phyloP scores from a whole-genome alignment of 2,797 vertebrate species.

The Eospalax fontanierii region DNA sequence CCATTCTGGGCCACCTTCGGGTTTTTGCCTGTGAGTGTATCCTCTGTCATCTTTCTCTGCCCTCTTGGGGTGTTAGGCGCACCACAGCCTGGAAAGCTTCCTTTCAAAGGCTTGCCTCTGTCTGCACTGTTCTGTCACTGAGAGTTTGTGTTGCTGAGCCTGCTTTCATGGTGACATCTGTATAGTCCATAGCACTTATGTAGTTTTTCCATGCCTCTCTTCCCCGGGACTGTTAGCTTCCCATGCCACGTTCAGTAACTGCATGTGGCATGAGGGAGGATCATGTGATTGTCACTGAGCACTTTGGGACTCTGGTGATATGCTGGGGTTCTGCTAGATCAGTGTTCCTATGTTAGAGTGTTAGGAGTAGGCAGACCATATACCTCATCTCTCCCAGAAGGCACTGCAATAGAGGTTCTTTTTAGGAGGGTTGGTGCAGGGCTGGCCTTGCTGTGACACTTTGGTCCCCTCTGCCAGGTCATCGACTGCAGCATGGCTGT shows the following conservation, averaged over 20 bases:
- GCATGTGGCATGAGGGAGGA: not conserved
- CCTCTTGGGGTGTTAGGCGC: not conserved
- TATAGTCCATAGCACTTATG: not conserved
- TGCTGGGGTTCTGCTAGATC: not conserved
- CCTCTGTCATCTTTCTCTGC: not conserved
- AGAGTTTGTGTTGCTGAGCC: not conserved
- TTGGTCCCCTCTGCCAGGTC: conserved; percentile 89
- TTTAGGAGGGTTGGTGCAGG: not conserved
- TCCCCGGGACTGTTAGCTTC: not conserved
- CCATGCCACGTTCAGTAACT: not conserved
- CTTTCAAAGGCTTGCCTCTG: not conserved
- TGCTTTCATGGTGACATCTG: not conserved
- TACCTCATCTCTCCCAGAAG: not conserved
- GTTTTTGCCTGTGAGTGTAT: not conserved
- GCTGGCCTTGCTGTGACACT: not conserved
- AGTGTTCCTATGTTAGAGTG: not conserved
- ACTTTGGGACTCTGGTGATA: not conserved
- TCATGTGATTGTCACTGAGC: not conserved
- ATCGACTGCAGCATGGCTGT: conserved; percentile 97
- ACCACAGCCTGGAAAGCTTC: not conserved
- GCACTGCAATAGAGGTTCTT: not conserved
- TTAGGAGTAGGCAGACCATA: not conserved
- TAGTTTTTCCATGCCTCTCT: not conserved
- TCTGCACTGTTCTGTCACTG: not conserved
- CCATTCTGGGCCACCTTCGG: not conserved